Percentiles rank a stretch among this genome's conserved stretches.
phyloP scores from a whole-genome alignment of 1,140 invertebrate species.

The Zaprionus davidi region DNA sequence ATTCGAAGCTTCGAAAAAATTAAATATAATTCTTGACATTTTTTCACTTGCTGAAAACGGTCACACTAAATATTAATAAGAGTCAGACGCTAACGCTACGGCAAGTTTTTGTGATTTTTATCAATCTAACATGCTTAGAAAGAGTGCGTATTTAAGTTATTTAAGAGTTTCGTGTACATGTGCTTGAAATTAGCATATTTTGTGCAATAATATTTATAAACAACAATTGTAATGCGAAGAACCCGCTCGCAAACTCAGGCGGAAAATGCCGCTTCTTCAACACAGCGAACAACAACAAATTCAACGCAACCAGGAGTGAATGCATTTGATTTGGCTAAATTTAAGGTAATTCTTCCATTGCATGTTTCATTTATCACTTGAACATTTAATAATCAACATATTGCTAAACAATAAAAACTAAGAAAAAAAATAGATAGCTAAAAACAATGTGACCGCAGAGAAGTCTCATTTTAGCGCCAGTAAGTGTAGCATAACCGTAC shows the following conservation, averaged over 20 bases:
- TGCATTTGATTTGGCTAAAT: constrained; percentile 64
- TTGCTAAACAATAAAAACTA: constrained; percentile 31
- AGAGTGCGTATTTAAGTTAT: constrained; percentile 39
- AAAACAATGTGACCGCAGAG: constrained; percentile 58
- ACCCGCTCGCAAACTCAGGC: constrained; percentile 83
- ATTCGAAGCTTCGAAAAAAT: neutral
- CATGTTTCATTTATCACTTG: constrained; percentile 46
- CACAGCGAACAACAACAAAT: constrained; percentile 55
- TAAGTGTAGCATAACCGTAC: constrained; percentile 20
- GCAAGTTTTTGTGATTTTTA: constrained; percentile 31
- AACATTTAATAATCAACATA: constrained; percentile 26
- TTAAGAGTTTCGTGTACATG: constrained; percentile 21
- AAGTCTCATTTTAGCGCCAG: constrained; percentile 28
- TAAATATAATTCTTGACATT: neutral
- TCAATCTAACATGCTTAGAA: constrained; percentile 39
- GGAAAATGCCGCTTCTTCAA: constrained; percentile 76
- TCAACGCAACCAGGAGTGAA: constrained; percentile 54
- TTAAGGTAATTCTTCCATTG: constrained; percentile 48
- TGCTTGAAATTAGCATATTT: constrained; percentile 37
- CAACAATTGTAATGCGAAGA: constrained; percentile 79
- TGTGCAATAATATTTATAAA: constrained; percentile 38
- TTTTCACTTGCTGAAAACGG: constrained; percentile 15
- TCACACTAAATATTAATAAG: constrained; percentile 33
- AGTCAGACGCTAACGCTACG: constrained; percentile 51
- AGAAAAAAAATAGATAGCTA: constrained; percentile 56